Percentiles rank a stretch among this genome's conserved stretches.
phyloP scores from a whole-genome alignment of 2,797 vertebrate genomes.

The Argyrosomus regius region DNA sequence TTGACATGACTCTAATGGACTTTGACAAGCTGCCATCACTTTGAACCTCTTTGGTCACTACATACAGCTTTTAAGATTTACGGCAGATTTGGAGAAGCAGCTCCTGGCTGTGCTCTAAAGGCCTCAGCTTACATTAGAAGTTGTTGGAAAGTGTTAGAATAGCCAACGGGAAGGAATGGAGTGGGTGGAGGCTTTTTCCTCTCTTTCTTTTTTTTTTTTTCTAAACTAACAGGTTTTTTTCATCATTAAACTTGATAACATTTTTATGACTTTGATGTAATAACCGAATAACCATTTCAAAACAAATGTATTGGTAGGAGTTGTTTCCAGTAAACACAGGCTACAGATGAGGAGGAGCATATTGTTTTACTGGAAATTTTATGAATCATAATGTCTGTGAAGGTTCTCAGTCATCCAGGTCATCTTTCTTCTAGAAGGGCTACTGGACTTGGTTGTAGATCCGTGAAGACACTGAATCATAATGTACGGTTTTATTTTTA shows the following conservation, averaged over 20 bases:
- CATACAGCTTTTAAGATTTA: neutral
- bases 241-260: neutral
- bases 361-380: neutral
- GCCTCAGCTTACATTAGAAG: slow-evolving; percentile 10
- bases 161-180: neutral
- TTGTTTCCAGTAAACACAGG: neutral
- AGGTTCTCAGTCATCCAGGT: no score
- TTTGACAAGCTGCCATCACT: slow-evolving; percentile 48
- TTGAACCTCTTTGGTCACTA: slow-evolving; percentile 31
- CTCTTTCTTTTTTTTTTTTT: neutral
- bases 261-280: neutral
- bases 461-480: no score
- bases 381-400: neutral
- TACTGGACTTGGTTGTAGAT: no score
- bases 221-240: neutral
- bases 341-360: neutral
- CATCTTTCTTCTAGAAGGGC: no score
- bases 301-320: neutral
- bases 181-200: neutral
- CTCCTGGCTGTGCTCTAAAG: slow-evolving; percentile 9
- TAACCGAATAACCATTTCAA: neutral
- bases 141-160: slow-evolving; percentile 6
- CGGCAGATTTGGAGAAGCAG: neutral
- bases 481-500: neutral
- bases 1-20: slow-evolving; percentile 16